Evolutionary conservation across 1,140 invertebrate species (phyloP).

Genomic region (Apis mellifera): DNA sequence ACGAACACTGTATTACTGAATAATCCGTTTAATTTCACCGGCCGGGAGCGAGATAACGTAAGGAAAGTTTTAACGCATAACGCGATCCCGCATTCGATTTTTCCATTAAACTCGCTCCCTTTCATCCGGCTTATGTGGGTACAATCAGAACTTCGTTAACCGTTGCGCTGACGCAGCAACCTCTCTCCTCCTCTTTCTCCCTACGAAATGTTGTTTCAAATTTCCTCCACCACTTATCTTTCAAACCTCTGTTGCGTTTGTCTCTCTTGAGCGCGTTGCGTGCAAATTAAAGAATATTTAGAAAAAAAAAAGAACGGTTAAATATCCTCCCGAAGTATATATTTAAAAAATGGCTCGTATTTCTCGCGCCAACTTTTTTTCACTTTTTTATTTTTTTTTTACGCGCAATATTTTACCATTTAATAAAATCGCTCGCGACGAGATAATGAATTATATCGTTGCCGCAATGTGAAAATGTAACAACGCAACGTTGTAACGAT

Average conservation of each 20-base stretch:
- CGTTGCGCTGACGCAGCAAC: background rate
- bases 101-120: conserved; percentile 7
- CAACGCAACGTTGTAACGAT: background rate
- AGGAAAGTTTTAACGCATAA: conserved; percentile 18
- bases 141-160: conserved; percentile 30
- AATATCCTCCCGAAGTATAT: too few species aligned
- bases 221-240: background rate
- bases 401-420: too few species aligned
- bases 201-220: background rate
- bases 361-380: too few species aligned
- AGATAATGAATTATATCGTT: conserved; percentile 7
- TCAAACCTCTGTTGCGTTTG: background rate
- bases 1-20: background rate
- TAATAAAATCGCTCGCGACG: too few species aligned
- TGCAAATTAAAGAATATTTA: too few species aligned
- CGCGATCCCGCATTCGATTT: background rate
- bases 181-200: background rate
- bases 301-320: too few species aligned
- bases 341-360: too few species aligned
- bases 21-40: background rate
- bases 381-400: too few species aligned
- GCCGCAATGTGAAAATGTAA: background rate
- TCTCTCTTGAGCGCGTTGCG: too few species aligned
- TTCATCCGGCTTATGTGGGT: background rate
- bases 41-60: background rate